Evolutionary conservation across 2,888 invertebrate genomes (phyloP).

Genomic region (Pogonocherus hispidulus): DNA sequence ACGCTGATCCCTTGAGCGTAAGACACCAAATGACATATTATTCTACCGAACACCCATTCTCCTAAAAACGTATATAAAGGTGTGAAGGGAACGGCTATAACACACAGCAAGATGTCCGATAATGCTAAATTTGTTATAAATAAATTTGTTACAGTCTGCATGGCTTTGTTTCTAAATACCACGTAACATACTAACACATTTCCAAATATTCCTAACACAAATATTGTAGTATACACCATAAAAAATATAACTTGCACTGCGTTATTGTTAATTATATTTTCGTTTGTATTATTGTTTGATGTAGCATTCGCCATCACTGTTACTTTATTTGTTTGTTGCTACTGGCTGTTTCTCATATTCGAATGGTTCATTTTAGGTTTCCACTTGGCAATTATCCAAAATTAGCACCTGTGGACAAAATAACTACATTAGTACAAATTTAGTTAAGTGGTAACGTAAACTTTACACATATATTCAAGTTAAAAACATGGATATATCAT

Average conservation of each 20-base stretch:
- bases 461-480: conserved; percentile 2
- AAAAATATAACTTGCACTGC: conserved; percentile 82
- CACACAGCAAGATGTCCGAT: conserved; percentile 93
- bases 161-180: conserved; percentile 90
- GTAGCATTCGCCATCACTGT: conserved; percentile 23
- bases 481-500: neutral
- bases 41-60: conserved; percentile 93
- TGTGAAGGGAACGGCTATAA: conserved; percentile 96
- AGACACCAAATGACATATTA: conserved; percentile 93
- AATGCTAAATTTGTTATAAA: conserved; percentile 97
- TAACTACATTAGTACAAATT: conserved; percentile 42
- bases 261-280: conserved; percentile 73
- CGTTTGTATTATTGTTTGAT: conserved; percentile 40
- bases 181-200: conserved; percentile 95
- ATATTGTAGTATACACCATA: conserved; percentile 86
- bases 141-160: conserved; percentile 98
- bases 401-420: conserved; percentile 47
- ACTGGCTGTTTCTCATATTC: conserved; percentile 11
- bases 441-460: conserved; percentile 32
- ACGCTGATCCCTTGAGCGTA: conserved; percentile 96
- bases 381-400: conserved; percentile 14
- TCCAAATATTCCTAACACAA: conserved; percentile 90
- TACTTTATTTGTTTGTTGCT: neutral
- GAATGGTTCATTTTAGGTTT: conserved; percentile 21
- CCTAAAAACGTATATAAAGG: conserved; percentile 94